Conservation (phyloP, 2,888 invertebrate genomes). For the Agelastica alni region DNA sequence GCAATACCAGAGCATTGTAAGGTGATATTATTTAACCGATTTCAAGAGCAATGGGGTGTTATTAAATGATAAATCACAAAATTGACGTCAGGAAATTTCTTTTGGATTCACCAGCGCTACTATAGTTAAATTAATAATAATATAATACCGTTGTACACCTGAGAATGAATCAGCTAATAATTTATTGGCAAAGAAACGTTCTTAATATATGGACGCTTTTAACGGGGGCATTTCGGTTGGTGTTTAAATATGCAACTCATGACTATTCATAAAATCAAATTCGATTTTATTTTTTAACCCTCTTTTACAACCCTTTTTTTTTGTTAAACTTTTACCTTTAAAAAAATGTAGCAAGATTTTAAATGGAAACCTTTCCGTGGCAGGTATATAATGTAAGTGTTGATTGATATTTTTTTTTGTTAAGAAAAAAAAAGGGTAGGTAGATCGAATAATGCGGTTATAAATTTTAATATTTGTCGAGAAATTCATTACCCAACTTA, state of each 20-base stretch:
- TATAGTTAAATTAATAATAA: background rate
- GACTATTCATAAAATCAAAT: conserved; percentile 42
- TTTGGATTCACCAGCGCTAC: no score
- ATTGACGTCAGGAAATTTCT: no score
- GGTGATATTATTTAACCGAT: no score
- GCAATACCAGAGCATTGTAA: no score
- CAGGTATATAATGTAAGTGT: no score
- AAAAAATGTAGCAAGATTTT: conserved; percentile 25
- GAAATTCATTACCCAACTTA: no score
- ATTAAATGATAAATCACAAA: no score
- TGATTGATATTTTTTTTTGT: background rate
- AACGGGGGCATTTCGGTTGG: conserved; percentile 2
- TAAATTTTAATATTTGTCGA: no score
- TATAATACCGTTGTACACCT: background rate
- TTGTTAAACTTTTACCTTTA: conserved; percentile 40
- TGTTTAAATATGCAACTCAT: conserved; percentile 41
- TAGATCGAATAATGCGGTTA: no score
- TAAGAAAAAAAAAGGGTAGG: no score
- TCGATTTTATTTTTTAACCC: conserved; percentile 19
- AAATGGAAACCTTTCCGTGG: no score
- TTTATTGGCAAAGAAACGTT: conserved; percentile 1
- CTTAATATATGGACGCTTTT: conserved; percentile 12
- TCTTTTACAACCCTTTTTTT: conserved; percentile 21
- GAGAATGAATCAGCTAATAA: conserved; percentile 1
- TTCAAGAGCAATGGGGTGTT: no score